Percentiles rank a stretch among this genome's conserved stretches.
Conservation (phyloP, 2,888 invertebrate species). For the Meiosimyza decipiens region DNA sequence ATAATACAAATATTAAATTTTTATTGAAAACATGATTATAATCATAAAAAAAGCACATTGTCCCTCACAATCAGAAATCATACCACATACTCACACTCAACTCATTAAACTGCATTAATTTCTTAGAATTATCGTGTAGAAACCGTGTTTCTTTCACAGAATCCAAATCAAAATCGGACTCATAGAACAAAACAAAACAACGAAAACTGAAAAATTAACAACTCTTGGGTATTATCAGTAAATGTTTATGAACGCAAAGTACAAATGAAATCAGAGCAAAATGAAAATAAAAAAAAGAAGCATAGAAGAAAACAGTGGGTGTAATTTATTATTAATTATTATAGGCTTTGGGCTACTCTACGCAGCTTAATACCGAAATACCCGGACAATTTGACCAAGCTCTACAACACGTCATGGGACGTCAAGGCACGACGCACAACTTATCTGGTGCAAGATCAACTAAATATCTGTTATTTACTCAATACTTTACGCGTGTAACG, state of each 20-base stretch:
- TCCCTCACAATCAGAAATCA: slow-evolving; percentile 9
- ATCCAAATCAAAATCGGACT: slow-evolving; percentile 5
- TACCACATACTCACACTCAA: slow-evolving; percentile 17
- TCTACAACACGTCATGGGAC: too few species aligned
- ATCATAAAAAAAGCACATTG: slow-evolving; percentile 14
- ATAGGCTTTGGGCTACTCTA: slow-evolving; percentile 22
- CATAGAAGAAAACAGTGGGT: slow-evolving; percentile 39
- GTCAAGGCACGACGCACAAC: neutral
- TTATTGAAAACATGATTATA: slow-evolving; percentile 22
- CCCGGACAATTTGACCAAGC: too few species aligned
- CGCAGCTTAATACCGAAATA: neutral
- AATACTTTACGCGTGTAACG: too few species aligned
- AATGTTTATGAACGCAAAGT: slow-evolving; percentile 1
- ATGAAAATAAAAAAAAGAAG: slow-evolving; percentile 7
- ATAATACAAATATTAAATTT: neutral
- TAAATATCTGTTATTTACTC: slow-evolving; percentile 3
- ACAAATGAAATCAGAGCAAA: slow-evolving; percentile 2
- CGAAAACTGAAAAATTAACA: neutral
- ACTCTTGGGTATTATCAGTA: slow-evolving; percentile 7
- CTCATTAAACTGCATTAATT: slow-evolving; percentile 58
- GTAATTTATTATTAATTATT: slow-evolving; percentile 51
- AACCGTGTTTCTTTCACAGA: slow-evolving; percentile 34
- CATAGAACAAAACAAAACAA: neutral
- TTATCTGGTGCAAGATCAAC: slow-evolving; percentile 20
- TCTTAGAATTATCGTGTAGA: slow-evolving; percentile 56